A percentile compares a stretch with the other conserved stretches of the same genome.
phyloP scores from a whole-genome alignment of 2,888 invertebrate species.

The Cataglyphis cursor region DNA sequence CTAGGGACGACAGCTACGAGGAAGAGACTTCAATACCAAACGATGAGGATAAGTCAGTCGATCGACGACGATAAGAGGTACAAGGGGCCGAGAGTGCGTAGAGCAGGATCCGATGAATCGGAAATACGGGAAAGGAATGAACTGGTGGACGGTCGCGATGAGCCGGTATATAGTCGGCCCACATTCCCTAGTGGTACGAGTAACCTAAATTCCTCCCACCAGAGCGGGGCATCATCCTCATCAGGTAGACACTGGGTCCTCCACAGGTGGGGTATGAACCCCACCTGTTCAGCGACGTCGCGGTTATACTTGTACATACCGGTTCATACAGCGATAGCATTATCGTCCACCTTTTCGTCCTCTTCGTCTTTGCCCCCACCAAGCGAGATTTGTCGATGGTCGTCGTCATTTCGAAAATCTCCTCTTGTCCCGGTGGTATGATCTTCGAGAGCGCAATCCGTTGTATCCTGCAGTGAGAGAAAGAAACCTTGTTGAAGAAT shows the following conservation, averaged over 20 bases:
- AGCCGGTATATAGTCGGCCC: slow-evolving; percentile 86
- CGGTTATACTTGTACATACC: slow-evolving; percentile 6
- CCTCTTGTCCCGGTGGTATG: background rate
- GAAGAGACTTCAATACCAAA: slow-evolving; percentile 43
- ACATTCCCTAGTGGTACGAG: slow-evolving; percentile 86
- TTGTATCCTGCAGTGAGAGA: background rate
- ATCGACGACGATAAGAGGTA: slow-evolving; percentile 43
- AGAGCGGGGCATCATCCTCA: slow-evolving; percentile 68
- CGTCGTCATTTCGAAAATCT: slow-evolving; percentile 34
- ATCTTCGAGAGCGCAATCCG: slow-evolving; percentile 14
- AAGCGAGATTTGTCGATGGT: slow-evolving; percentile 2
- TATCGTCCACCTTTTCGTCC: slow-evolving; percentile 39
- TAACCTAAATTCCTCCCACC: slow-evolving; percentile 86
- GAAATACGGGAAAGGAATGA: slow-evolving; percentile 78
- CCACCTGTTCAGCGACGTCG: slow-evolving; percentile 38
- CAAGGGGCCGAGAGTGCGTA: slow-evolving; percentile 1
- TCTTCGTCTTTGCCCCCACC: slow-evolving; percentile 17
- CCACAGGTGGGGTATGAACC: slow-evolving; percentile 45
- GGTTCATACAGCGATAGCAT: slow-evolving; percentile 13
- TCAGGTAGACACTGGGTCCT: slow-evolving; percentile 54
- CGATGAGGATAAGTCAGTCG: slow-evolving; percentile 52
- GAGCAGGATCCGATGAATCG: slow-evolving; percentile 44
- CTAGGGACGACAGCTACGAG: background rate
- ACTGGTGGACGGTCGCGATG: slow-evolving; percentile 83
- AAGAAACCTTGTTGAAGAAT: background rate